phyloP scores from a whole-genome alignment of 2,113 vertebrate species.

The Dicerorhinus sumatrensis region DNA sequence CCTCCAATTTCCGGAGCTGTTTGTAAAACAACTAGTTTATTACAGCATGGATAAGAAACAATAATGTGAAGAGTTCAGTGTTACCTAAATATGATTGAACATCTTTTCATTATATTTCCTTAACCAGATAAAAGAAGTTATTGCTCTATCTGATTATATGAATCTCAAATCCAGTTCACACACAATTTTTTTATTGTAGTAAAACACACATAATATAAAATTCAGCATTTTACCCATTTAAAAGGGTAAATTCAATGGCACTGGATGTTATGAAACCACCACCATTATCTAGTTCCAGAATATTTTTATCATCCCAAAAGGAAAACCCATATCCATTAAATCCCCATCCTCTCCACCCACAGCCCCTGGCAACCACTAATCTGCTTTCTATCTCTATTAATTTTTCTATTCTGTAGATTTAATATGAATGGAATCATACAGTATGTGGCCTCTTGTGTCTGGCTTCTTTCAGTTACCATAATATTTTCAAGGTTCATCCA shows the following conservation, averaged over 20 bases:
- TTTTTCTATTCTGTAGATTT: not conserved
- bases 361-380: not conserved
- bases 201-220: not conserved
- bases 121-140: not conserved
- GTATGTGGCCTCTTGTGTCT: not conserved
- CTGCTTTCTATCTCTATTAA: not conserved
- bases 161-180: not conserved
- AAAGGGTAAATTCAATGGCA: not conserved
- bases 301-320: not conserved
- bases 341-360: not conserved
- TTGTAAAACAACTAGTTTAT: not conserved
- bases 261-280: not conserved
- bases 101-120: conserved; percentile 14
- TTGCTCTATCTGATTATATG: not conserved
- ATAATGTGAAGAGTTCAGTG: not conserved
- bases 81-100: not conserved
- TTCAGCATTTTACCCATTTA: not conserved
- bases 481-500: not conserved
- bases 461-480: not conserved
- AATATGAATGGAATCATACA: not conserved
- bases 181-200: not conserved
- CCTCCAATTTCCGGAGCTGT: not conserved
- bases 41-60: not conserved
- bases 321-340: not conserved
- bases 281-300: not conserved